These are phyloP conservation scores for Atlantisia rogersi DNA, from an alignment of 2,113 vertebrate species.

Conservation along the genomic window DNA sequence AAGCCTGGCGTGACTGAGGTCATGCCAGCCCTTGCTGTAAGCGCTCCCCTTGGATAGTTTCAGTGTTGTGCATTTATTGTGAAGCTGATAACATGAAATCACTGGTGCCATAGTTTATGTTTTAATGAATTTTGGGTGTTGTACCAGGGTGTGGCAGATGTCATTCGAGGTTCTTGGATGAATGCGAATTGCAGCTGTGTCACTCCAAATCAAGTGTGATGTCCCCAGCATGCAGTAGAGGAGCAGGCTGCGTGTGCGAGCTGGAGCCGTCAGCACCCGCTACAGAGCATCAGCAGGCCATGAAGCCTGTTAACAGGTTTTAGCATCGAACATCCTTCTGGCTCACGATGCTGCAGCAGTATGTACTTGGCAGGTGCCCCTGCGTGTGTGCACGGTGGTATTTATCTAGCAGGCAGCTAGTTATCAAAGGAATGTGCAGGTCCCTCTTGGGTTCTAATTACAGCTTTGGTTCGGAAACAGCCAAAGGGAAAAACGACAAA, in stretches of 20 bases:
- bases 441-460: slow-evolving; percentile 69
- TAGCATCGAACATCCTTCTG: not conserved
- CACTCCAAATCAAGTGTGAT: not conserved
- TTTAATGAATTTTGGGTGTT: not conserved
- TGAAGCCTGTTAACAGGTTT: slow-evolving; percentile 6
- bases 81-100: not conserved
- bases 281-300: not conserved
- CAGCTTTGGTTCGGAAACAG: slow-evolving; percentile 62
- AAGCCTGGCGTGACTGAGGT: accelerated
- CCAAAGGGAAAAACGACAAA: slow-evolving; percentile 30
- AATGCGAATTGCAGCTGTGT: not conserved
- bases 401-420: slow-evolving; percentile 49
- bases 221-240: not conserved
- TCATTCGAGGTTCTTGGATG: not conserved
- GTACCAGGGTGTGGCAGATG: not conserved
- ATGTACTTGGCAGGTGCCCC: not conserved
- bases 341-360: not conserved
- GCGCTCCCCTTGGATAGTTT: not conserved
- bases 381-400: not conserved
- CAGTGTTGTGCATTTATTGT: not conserved
- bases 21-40: not conserved
- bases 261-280: not conserved
- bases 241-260: not conserved
- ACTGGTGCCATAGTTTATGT: accelerated
- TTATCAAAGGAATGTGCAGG: slow-evolving; percentile 65